Conservation (phyloP, 30 jellyfish, hydroid and myxozoan species). For the Morbakka virulenta region DNA sequence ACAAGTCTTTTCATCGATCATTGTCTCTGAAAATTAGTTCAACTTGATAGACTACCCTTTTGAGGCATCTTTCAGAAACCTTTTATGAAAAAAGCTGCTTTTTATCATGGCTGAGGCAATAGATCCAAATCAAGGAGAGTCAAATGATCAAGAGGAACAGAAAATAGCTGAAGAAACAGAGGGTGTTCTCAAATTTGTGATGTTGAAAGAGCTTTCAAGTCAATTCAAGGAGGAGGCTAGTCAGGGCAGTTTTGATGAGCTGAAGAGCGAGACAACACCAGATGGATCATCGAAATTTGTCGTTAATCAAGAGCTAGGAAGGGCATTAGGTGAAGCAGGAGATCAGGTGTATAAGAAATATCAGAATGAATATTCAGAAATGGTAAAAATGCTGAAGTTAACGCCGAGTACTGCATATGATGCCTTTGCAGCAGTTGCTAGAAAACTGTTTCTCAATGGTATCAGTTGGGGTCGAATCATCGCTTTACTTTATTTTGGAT, state of each 20-base stretch:
- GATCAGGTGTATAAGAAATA: slow-evolving; percentile 53
- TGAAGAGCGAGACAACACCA: neutral
- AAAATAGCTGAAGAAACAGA: slow-evolving; percentile 65
- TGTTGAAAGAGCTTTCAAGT: slow-evolving; percentile 73
- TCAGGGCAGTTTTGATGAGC: slow-evolving; percentile 73
- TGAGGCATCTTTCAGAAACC: too few relatives aligned
- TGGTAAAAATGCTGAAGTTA: slow-evolving; percentile 53
- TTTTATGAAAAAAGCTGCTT: too few relatives aligned
- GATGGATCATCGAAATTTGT: slow-evolving; percentile 14
- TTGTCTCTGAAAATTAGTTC: too few relatives aligned
- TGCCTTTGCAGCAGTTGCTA: slow-evolving; percentile 77
- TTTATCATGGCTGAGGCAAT: too few relatives aligned
- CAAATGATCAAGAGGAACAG: too few relatives aligned
- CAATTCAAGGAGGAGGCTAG: slow-evolving; percentile 65
- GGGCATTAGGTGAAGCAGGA: slow-evolving; percentile 61
- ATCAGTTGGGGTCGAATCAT: slow-evolving; percentile 93
- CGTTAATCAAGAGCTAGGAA: slow-evolving; percentile 19
- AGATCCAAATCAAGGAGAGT: too few relatives aligned
- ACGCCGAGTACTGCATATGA: slow-evolving; percentile 76
- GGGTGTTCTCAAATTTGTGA: slow-evolving; percentile 49
- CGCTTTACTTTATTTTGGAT: slow-evolving; percentile 82
- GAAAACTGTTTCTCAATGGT: slow-evolving; percentile 66
- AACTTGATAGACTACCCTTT: too few relatives aligned
- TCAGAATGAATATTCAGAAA: slow-evolving; percentile 37
- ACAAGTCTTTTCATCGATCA: too few relatives aligned